Percentiles rank a stretch among this genome's conserved stretches.
phyloP scores from a whole-genome alignment of 92 coral and sea anemone genomes.

The Umimayanthus kanabou region DNA sequence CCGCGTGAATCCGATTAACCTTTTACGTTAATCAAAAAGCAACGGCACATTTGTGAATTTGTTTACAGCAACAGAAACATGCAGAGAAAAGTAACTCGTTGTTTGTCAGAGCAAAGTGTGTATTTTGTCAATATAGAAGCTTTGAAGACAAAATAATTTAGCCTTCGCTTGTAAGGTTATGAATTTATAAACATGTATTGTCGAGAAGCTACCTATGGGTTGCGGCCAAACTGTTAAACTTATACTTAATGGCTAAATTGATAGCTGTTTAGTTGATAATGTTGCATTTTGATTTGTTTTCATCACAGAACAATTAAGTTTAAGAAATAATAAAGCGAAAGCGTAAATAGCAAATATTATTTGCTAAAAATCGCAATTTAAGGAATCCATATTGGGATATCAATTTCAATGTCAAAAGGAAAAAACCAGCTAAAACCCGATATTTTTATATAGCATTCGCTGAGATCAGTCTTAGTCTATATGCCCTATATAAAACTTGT shows the following conservation, averaged over 20 bases:
- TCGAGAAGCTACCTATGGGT: background rate
- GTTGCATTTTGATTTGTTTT: background rate
- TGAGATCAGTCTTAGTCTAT: too few relatives aligned
- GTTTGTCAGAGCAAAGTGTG: background rate
- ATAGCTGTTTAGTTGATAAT: background rate
- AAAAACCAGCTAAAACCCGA: too few relatives aligned
- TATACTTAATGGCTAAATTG: background rate
- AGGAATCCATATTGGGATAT: background rate
- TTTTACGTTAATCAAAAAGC: background rate
- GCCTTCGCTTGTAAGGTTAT: background rate
- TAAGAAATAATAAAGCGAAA: too few relatives aligned
- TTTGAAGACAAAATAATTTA: constrained; percentile 7
- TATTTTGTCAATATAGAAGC: constrained; percentile 4
- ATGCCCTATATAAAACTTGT: too few relatives aligned
- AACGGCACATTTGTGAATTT: background rate
- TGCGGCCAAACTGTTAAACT: background rate
- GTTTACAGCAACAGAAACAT: background rate
- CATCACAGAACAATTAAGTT: background rate
- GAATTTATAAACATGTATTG: background rate
- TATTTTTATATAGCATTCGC: too few relatives aligned
- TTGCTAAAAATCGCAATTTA: background rate
- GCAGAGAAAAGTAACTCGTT: background rate
- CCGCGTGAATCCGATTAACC: background rate
- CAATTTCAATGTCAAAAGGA: too few relatives aligned
- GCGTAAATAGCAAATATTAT: too few relatives aligned